Conservation (phyloP, 2,888 invertebrate genomes). For the Andrena minutula region DNA sequence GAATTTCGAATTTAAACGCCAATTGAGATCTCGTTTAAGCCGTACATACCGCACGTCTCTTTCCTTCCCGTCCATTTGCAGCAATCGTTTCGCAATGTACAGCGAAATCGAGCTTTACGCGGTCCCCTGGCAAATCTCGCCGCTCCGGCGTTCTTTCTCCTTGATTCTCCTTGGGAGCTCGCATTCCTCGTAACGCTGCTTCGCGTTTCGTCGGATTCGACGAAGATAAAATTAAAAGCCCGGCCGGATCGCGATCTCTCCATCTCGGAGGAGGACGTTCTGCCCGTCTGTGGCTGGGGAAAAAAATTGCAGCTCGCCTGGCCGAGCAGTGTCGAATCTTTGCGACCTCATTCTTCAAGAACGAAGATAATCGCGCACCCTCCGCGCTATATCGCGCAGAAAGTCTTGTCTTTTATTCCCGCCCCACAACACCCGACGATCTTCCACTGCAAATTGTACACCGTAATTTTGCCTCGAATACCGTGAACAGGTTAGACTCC, state of each 20-base stretch:
- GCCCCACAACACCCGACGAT: too few relatives aligned
- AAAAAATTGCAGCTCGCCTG: slow-evolving; percentile 2
- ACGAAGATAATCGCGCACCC: not conserved
- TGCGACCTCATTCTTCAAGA: not conserved
- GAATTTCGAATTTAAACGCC: slow-evolving; percentile 40
- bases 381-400: too few relatives aligned
- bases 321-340: slow-evolving; percentile 8
- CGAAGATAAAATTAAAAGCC: slow-evolving; percentile 34
- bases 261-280: not conserved
- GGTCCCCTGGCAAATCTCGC: slow-evolving; percentile 44
- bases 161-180: slow-evolving; percentile 8
- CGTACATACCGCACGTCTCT: slow-evolving; percentile 21
- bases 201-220: slow-evolving; percentile 5
- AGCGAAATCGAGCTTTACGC: slow-evolving; percentile 46
- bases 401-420: too few relatives aligned
- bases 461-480: too few relatives aligned
- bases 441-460: too few relatives aligned
- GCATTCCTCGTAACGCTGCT: slow-evolving; percentile 7
- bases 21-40: slow-evolving; percentile 49
- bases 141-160: slow-evolving; percentile 8
- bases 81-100: slow-evolving; percentile 48
- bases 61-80: not conserved
- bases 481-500: too few relatives aligned
- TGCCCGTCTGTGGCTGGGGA: not conserved
- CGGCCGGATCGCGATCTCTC: slow-evolving; percentile 8